Conservation (phyloP, 2,797 vertebrate genomes). For the Cossypha dichroa region DNA sequence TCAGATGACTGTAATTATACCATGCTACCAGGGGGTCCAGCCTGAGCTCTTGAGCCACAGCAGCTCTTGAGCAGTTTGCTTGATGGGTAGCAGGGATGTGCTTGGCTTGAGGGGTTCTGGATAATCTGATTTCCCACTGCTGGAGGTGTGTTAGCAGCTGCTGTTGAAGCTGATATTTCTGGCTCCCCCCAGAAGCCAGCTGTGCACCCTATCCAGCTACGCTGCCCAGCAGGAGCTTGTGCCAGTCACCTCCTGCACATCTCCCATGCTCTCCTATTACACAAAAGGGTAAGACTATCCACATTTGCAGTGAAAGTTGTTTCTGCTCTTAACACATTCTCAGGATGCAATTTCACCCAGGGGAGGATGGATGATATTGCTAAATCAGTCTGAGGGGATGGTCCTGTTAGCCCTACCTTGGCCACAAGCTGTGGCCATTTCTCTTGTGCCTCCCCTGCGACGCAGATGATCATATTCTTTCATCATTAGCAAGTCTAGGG, state of each 20-base stretch:
- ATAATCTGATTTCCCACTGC: slow-evolving; percentile 35
- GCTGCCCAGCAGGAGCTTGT: background rate
- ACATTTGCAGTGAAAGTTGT: too few relatives aligned
- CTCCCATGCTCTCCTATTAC: background rate
- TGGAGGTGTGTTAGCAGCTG: slow-evolving; percentile 29
- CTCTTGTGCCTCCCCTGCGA: background rate
- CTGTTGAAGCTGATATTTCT: background rate
- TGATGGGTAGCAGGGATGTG: background rate
- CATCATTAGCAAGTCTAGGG: background rate
- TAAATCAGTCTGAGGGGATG: background rate
- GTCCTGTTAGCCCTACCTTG: background rate
- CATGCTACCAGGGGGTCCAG: background rate
- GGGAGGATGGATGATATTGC: background rate
- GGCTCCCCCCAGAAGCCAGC: background rate
- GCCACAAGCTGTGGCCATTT: background rate
- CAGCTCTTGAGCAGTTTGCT: slow-evolving; percentile 1
- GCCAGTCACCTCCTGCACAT: background rate
- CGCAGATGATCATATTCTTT: background rate
- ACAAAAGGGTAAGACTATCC: background rate
- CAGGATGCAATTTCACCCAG: background rate
- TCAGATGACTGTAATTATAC: slow-evolving; percentile 34
- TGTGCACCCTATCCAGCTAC: background rate
- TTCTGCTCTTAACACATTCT: background rate
- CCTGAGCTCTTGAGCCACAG: slow-evolving; percentile 27
- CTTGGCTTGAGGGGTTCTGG: background rate